Evolutionary conservation across 1,140 invertebrate species (phyloP).

Genomic region (Onthophagus taurus): DNA sequence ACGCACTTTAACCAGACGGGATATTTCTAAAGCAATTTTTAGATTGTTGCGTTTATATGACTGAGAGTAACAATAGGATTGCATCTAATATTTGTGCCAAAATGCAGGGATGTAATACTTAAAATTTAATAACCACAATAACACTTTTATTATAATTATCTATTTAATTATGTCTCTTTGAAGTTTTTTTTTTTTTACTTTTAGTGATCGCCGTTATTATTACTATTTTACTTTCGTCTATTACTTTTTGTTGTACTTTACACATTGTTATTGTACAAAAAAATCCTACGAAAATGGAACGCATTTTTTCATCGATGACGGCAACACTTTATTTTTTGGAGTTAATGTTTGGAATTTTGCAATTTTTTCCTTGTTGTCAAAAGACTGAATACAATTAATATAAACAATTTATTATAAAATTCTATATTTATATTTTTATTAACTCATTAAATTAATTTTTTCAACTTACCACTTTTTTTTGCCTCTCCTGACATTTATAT

Average conservation of each 20-base stretch:
- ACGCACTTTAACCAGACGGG: no score
- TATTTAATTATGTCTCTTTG: background rate
- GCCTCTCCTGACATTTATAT: background rate
- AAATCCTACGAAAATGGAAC: conserved; percentile 19
- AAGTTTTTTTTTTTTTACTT: conserved; percentile 11
- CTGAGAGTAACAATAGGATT: no score
- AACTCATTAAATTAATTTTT: no score
- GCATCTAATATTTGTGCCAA: no score
- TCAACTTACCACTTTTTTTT: background rate
- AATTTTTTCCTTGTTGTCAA: conserved; percentile 19
- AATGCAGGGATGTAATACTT: no score
- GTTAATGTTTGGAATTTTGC: conserved; percentile 17
- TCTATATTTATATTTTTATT: no score
- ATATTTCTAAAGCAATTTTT: no score
- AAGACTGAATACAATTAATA: conserved; percentile 18
- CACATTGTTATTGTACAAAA: conserved; percentile 18
- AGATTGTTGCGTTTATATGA: no score
- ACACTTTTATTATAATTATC: no score
- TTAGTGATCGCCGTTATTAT: conserved; percentile 17
- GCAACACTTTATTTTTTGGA: conserved; percentile 15
- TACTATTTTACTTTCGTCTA: conserved; percentile 12
- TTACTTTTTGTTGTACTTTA: conserved; percentile 14
- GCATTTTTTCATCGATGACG: conserved; percentile 18
- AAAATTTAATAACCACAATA: no score
- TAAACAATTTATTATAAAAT: background rate